These are phyloP conservation scores for Cettia cetti DNA, from an alignment of 2,113 vertebrate genomes.

Conservation along the genomic window DNA sequence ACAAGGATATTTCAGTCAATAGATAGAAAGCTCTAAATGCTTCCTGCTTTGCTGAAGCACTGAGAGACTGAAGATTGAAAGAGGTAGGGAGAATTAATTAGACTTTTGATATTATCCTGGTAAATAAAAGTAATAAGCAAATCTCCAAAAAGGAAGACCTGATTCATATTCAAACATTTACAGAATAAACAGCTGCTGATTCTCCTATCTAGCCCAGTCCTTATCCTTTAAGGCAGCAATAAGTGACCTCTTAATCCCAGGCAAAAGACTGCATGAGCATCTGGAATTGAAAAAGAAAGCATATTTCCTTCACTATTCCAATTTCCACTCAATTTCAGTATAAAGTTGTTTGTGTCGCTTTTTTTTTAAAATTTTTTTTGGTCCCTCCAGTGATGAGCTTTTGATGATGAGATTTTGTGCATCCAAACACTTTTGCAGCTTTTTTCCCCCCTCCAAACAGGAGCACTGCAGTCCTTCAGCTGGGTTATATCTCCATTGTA, in stretches of 20 bases:
- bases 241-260: slow-evolving; percentile 52
- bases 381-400: background rate
- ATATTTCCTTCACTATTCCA: slow-evolving; percentile 22
- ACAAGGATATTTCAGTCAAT: slow-evolving; percentile 52
- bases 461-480: background rate
- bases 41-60: slow-evolving; percentile 46
- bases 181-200: slow-evolving; percentile 63
- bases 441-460: background rate
- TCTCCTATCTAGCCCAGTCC: slow-evolving; percentile 39
- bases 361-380: background rate
- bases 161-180: slow-evolving; percentile 68
- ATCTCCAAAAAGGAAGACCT: slow-evolving; percentile 27
- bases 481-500: slow-evolving; percentile 1
- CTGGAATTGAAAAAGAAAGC: slow-evolving; percentile 58
- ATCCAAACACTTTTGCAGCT: background rate
- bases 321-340: slow-evolving; percentile 49
- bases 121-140: slow-evolving; percentile 62
- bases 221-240: slow-evolving; percentile 59
- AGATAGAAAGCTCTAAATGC: slow-evolving; percentile 51
- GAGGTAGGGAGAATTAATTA: slow-evolving; percentile 59
- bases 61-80: slow-evolving; percentile 25
- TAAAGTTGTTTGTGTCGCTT: background rate
- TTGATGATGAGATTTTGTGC: slow-evolving; percentile 29
- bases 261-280: slow-evolving; percentile 33
- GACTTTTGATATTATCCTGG: slow-evolving; percentile 46